Evolutionary conservation across 2,797 vertebrate species (phyloP).

Genomic region (Myoxocephalus aenaeus): DNA sequence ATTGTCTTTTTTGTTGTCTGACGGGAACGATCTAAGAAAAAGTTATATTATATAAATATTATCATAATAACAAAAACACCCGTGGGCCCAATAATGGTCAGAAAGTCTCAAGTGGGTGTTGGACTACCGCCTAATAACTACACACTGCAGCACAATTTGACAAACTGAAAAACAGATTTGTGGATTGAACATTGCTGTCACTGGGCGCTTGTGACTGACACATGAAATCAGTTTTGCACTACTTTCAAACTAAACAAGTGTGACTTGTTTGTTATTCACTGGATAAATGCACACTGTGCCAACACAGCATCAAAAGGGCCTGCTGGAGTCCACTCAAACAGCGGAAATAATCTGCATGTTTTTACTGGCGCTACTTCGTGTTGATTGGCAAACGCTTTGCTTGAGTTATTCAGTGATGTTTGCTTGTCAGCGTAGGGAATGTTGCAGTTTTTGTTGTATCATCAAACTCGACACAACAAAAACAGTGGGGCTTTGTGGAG

Average conservation of each 20-base stretch:
- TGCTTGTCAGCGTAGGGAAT: slow-evolving; percentile 68
- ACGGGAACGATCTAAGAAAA: background rate
- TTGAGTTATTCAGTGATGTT: slow-evolving; percentile 77
- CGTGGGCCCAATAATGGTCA: background rate
- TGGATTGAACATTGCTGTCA: slow-evolving; percentile 40
- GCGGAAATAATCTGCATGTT: slow-evolving; percentile 79
- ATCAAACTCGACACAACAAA: slow-evolving; percentile 65
- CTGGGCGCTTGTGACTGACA: slow-evolving; percentile 64
- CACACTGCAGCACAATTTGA: slow-evolving; percentile 25
- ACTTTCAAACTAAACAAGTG: slow-evolving; percentile 68
- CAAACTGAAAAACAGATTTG: slow-evolving; percentile 40
- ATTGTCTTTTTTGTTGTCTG: background rate
- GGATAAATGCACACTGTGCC: slow-evolving; percentile 67
- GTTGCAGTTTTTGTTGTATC: slow-evolving; percentile 56
- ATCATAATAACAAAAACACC: slow-evolving; percentile 7
- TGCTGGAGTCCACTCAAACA: slow-evolving; percentile 80
- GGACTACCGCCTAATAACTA: slow-evolving; percentile 10
- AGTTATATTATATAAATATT: background rate
- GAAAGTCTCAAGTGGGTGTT: slow-evolving; percentile 16
- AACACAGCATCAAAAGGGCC: slow-evolving; percentile 69
- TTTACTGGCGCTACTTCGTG: slow-evolving; percentile 71
- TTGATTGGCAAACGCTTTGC: slow-evolving; percentile 77
- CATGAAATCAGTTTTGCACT: slow-evolving; percentile 64
- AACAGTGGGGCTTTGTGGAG: slow-evolving; percentile 58
- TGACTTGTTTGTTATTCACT: slow-evolving; percentile 70